Conservation (phyloP, 1,140 invertebrate species). For the Probaryconus sp. region DNA sequence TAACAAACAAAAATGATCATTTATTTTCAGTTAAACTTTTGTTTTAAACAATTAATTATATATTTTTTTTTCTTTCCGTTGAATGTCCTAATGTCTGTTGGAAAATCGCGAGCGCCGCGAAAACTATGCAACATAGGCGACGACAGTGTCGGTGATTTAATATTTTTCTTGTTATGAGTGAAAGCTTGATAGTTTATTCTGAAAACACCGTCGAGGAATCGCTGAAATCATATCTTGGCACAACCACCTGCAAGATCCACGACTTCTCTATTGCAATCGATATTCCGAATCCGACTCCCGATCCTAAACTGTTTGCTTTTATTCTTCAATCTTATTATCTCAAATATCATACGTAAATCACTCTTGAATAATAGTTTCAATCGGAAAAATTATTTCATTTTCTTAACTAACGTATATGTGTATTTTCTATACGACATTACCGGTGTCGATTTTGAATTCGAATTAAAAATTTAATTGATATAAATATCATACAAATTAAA, state of each 20-base stretch:
- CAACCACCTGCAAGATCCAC: conserved; percentile 62
- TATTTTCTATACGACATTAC: too few relatives aligned
- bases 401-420: conserved; percentile 4
- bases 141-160: conserved; percentile 72
- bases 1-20: too few relatives aligned
- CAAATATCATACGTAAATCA: conserved; percentile 45
- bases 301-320: conserved; percentile 55
- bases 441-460: too few relatives aligned
- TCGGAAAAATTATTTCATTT: conserved; percentile 19
- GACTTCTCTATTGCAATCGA: conserved; percentile 56
- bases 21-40: too few relatives aligned
- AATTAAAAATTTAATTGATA: too few relatives aligned
- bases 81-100: conserved; percentile 1
- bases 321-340: conserved; percentile 58
- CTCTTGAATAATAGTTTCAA: conserved; percentile 15
- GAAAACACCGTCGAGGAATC: conserved; percentile 70
- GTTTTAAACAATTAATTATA: conserved; percentile 9
- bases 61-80: conserved; percentile 17
- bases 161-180: conserved; percentile 77
- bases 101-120: conserved; percentile 37
- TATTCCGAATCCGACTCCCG: conserved; percentile 56
- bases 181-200: conserved; percentile 74
- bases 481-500: too few relatives aligned
- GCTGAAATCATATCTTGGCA: conserved; percentile 62
- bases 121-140: conserved; percentile 53